Conservation (phyloP, 2,113 vertebrate genomes). For the Melanostigma gelatinosum region DNA sequence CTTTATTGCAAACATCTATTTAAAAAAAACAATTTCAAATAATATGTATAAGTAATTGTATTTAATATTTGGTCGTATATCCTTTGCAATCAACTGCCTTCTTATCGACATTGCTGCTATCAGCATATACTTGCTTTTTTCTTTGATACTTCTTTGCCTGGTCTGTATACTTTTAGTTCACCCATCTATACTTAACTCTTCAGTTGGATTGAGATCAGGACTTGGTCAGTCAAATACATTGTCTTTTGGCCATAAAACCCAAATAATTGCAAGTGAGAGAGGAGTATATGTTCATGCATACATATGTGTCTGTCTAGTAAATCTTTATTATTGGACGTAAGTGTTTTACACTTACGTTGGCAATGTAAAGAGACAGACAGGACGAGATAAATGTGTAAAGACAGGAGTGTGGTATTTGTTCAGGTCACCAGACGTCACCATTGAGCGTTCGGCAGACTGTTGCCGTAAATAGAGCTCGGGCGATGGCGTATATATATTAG, state of each 20-base stretch:
- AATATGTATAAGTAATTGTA: background rate
- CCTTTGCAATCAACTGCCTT: background rate
- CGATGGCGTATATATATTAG: slow-evolving; percentile 1
- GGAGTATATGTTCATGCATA: too few species aligned
- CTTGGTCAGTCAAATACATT: too few species aligned
- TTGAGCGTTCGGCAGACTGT: slow-evolving; percentile 24
- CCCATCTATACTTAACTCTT: too few species aligned
- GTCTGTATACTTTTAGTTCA: background rate
- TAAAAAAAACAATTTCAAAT: too few species aligned
- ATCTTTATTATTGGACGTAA: background rate
- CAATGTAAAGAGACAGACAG: background rate
- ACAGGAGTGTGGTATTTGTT: slow-evolving; percentile 16
- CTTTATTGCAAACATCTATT: too few species aligned
- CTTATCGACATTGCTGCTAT: background rate
- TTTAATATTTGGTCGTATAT: background rate
- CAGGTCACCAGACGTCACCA: slow-evolving; percentile 71
- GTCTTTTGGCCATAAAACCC: too few species aligned
- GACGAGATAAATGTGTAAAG: background rate
- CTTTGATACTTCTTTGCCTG: background rate
- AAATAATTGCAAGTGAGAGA: too few species aligned
- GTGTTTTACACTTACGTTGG: background rate
- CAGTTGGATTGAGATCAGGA: too few species aligned
- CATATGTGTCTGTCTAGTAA: too few species aligned
- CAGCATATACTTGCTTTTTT: too few species aligned
- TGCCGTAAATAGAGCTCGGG: slow-evolving; percentile 6